Conservation (phyloP, 2,797 vertebrate species). For the Poeciliopsis paucimaculata region DNA sequence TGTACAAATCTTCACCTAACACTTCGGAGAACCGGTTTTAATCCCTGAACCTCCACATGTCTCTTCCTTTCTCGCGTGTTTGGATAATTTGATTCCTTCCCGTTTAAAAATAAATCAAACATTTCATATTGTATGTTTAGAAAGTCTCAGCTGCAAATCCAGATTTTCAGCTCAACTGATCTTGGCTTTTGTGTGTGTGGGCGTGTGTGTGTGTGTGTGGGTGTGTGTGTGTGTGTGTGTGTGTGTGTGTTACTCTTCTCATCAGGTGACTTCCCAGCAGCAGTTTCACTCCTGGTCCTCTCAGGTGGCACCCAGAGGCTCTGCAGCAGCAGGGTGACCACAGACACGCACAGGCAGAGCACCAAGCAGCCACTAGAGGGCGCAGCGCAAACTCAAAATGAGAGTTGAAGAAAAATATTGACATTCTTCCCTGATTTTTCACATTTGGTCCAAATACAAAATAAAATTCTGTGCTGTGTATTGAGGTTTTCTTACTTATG, state of each 20-base stretch:
- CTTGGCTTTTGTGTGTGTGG: not conserved
- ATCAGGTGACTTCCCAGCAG: conserved; percentile 62
- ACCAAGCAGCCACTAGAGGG: conserved; percentile 77
- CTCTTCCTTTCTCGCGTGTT: conserved; percentile 6
- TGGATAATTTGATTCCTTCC: not conserved
- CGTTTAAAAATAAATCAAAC: conserved; percentile 6
- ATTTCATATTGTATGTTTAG: conserved; percentile 4
- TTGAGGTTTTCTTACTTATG: no score
- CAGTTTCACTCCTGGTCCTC: conserved; percentile 44
- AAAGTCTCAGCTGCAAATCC: not conserved
- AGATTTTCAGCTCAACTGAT: not conserved
- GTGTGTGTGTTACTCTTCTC: conserved; percentile 56
- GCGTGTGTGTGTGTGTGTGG: not conserved
- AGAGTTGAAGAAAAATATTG: not conserved
- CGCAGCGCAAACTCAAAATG: conserved; percentile 20
- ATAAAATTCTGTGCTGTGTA: not conserved
- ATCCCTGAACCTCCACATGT: conserved; percentile 8
- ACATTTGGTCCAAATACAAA: not conserved
- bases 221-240: not conserved
- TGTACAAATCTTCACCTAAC: conserved; percentile 33
- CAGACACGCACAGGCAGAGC: conserved; percentile 72
- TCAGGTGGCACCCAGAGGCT: conserved; percentile 72
- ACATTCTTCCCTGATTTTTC: not conserved
- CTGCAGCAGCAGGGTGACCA: conserved; percentile 74
- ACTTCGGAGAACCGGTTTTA: conserved; percentile 2